Conservation (phyloP, 2,113 vertebrate genomes). For the Sarotherodon lohbergeri region DNA sequence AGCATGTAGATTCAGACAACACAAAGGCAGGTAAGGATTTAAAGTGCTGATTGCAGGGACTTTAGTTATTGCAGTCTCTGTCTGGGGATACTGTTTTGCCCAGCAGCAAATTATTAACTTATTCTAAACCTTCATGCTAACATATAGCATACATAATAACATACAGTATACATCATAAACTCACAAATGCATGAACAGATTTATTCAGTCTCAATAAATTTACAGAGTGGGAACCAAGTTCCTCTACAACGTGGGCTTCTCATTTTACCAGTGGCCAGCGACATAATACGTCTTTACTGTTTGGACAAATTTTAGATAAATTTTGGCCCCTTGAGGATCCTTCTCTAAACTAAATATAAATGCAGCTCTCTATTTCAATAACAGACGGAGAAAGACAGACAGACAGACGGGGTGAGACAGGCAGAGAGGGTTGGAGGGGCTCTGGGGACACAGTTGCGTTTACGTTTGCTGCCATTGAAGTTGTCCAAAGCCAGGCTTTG, state of each 20-base stretch:
- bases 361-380: conserved; percentile 37
- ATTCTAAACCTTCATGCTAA: background rate
- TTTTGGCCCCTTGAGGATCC: conserved; percentile 8
- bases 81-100: conserved; percentile 25
- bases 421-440: conserved; percentile 51
- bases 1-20: conserved; percentile 55
- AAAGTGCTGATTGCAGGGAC: conserved; percentile 13
- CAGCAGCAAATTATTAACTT: background rate
- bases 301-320: conserved; percentile 35
- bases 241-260: conserved; percentile 12
- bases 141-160: background rate
- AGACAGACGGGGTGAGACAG: conserved; percentile 22
- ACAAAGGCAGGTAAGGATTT: conserved; percentile 47
- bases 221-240: background rate
- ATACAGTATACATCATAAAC: background rate
- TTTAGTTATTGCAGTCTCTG: conserved; percentile 36
- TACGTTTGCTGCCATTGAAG: conserved; percentile 67
- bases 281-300: conserved; percentile 29
- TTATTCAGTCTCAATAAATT: background rate
- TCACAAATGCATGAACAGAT: background rate
- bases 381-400: conserved; percentile 18
- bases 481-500: conserved; percentile 57
- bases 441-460: conserved; percentile 58
- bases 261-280: conserved; percentile 18
- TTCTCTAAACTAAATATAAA: conserved; percentile 45